Conservation (phyloP, 1,140 invertebrate species). For the Leptinotarsa defecta region DNA sequence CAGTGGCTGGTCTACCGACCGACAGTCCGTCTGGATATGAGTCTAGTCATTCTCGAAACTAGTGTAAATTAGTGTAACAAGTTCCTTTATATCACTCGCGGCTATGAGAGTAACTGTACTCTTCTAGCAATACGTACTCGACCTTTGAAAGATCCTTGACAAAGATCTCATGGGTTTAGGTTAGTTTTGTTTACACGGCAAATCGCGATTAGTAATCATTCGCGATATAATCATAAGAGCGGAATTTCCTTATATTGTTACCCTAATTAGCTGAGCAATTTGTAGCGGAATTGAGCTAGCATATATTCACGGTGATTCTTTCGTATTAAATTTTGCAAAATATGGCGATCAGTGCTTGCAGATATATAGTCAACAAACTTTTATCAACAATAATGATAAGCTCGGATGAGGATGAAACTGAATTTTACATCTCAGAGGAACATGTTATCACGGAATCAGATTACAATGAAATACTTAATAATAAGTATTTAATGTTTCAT, state of each 20-base stretch:
- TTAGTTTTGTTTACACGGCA: neutral
- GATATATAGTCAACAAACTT: no score
- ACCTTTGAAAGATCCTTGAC: neutral
- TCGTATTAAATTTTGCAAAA: no score
- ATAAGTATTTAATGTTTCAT: no score
- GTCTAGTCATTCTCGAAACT: neutral
- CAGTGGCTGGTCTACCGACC: neutral
- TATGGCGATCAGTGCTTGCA: no score
- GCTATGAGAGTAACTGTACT: neutral
- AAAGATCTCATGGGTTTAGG: conserved; percentile 8
- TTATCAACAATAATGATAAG: no score
- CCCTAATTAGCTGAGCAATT: neutral
- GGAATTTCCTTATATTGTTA: neutral
- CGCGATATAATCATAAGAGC: neutral
- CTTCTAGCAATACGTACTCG: neutral
- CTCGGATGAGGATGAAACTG: no score
- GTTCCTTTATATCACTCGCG: conserved; percentile 1
- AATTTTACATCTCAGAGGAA: no score
- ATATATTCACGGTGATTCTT: no score
- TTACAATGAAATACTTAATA: no score
- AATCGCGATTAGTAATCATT: neutral
- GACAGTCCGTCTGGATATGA: neutral
- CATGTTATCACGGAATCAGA: no score
- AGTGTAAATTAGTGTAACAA: neutral
- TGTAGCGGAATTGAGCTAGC: no score